Evolutionary conservation across 2,113 vertebrate species (phyloP).

Genomic region (Regulus satrapa): DNA sequence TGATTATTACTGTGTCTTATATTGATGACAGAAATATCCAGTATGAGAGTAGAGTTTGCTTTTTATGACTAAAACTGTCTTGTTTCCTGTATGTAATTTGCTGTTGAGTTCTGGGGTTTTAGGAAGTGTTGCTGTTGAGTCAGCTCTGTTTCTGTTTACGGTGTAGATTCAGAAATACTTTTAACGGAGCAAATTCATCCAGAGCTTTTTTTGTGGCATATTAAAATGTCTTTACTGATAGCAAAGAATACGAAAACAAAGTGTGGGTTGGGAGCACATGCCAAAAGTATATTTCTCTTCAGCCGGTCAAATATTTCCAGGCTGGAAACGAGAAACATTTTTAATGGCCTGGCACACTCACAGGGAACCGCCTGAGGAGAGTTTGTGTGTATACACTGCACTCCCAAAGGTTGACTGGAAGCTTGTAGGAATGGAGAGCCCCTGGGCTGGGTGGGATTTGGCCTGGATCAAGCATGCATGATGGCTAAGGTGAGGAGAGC

Average conservation of each 20-base stretch:
- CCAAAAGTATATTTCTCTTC: constrained; percentile 20
- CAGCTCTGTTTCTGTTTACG: constrained; percentile 26
- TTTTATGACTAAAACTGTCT: not conserved
- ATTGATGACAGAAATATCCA: not conserved
- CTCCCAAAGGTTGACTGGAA: not conserved
- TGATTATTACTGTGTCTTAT: not conserved
- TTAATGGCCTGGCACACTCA: not conserved
- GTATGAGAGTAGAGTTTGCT: not conserved
- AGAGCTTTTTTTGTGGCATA: not conserved
- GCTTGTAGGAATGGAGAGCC: not conserved
- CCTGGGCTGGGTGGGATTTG: not conserved
- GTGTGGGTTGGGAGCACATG: not conserved
- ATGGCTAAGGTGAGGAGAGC: not conserved
- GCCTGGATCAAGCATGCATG: not conserved
- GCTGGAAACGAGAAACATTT: not conserved
- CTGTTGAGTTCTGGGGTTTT: not conserved
- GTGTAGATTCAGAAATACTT: not conserved
- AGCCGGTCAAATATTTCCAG: not conserved
- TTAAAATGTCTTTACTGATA: constrained; percentile 40
- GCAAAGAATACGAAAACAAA: constrained; percentile 18
- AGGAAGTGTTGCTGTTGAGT: not conserved
- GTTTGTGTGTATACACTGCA: rapidly evolving
- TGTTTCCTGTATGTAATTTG: not conserved
- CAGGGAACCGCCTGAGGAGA: not conserved
- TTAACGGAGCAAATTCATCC: not conserved